These are phyloP conservation scores for Mobula birostris DNA, from an alignment of 2,113 vertebrate genomes.

Conservation along the genomic window DNA sequence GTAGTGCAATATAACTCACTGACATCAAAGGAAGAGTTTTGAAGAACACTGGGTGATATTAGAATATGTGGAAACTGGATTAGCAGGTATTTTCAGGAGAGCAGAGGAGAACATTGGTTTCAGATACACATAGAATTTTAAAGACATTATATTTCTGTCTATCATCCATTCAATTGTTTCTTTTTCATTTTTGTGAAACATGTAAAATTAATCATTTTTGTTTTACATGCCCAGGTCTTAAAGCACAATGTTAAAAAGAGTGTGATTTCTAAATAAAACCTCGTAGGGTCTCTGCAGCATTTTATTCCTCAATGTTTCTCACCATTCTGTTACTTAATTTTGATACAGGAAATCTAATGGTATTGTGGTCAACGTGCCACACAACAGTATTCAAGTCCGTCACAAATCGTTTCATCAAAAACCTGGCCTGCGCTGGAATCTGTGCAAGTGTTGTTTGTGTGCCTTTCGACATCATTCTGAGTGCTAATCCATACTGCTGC, in stretches of 20 bases:
- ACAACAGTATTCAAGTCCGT: constrained; percentile 86
- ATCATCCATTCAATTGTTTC: not conserved
- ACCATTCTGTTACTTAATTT: constrained; percentile 39
- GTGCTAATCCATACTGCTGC: constrained; percentile 83
- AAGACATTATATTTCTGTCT: not conserved
- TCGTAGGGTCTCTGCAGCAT: not conserved
- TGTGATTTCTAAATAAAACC: not conserved
- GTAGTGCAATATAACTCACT: not conserved
- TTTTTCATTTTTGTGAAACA: not conserved
- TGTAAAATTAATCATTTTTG: not conserved
- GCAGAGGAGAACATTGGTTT: not conserved
- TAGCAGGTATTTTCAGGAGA: not conserved
- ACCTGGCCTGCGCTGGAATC: constrained; percentile 89
- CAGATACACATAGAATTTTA: not conserved
- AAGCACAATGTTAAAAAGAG: not conserved
- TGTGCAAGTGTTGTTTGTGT: constrained; percentile 85
- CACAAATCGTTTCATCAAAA: constrained; percentile 88
- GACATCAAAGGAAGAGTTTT: not conserved
- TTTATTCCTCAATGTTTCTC: not conserved
- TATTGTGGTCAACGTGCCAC: constrained; percentile 92
- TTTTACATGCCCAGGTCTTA: not conserved
- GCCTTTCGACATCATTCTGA: constrained; percentile 88
- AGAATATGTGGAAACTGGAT: not conserved
- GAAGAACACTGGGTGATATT: not conserved
- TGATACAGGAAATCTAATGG: constrained; percentile 72